These are phyloP conservation scores for Rhinophrynus dorsalis DNA, from an alignment of 2,797 vertebrate genomes.

Conservation along the genomic window DNA sequence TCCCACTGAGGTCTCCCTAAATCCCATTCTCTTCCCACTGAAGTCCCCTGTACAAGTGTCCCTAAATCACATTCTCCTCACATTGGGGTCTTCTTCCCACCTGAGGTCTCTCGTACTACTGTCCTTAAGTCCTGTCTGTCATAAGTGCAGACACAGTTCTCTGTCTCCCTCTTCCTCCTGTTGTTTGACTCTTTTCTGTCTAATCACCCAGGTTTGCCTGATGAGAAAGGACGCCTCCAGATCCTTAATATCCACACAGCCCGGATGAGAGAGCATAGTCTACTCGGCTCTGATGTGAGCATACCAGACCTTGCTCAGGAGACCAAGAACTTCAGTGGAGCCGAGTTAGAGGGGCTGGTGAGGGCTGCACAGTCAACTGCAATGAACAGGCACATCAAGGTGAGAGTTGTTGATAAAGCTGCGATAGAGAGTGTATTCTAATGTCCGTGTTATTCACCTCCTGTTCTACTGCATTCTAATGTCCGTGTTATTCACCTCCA, in stretches of 20 bases:
- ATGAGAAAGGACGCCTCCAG: slow-evolving; percentile 88
- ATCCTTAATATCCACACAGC: slow-evolving; percentile 92
- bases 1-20: too few species aligned
- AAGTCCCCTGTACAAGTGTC: too few species aligned
- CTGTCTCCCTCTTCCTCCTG: not conserved
- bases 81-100: too few species aligned
- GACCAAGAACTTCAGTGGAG: slow-evolving; percentile 95
- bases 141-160: too few species aligned
- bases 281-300: slow-evolving; percentile 80
- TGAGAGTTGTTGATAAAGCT: slow-evolving; percentile 63
- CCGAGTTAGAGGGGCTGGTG: slow-evolving; percentile 91
- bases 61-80: too few species aligned
- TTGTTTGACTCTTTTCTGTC: not conserved
- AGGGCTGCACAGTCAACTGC: slow-evolving; percentile 93
- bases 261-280: slow-evolving; percentile 83
- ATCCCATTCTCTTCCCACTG: too few species aligned
- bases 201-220: slow-evolving; percentile 78
- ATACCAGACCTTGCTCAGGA: slow-evolving; percentile 82
- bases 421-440: too few species aligned
- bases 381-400: slow-evolving; percentile 98
- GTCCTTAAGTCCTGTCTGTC: too few species aligned
- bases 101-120: too few species aligned
- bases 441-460: too few species aligned
- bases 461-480: too few species aligned
- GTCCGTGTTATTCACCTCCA: too few species aligned